phyloP scores from a whole-genome alignment of 2,113 vertebrate genomes.

The Triplophysa siluroides region DNA sequence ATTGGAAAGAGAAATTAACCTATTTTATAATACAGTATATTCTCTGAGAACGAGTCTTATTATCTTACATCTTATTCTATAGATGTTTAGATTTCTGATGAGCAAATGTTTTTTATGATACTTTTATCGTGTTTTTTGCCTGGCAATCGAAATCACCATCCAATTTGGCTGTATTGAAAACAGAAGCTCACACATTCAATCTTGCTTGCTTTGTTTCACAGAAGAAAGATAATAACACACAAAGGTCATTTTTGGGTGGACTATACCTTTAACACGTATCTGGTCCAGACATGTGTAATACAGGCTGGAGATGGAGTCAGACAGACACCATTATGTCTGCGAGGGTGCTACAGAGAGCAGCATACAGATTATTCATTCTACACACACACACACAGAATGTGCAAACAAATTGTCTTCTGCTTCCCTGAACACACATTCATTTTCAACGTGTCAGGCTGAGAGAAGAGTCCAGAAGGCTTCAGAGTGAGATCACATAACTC shows the following conservation, averaged over 20 bases:
- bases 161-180: not conserved
- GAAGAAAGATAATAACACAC: not conserved
- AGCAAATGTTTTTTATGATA: too few relatives aligned
- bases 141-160: too few relatives aligned
- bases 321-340: slow-evolving; percentile 22
- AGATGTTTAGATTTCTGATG: too few relatives aligned
- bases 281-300: not conserved
- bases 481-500: not conserved
- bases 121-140: too few relatives aligned
- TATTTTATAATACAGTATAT: too few relatives aligned
- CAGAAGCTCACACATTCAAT: not conserved
- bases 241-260: not conserved
- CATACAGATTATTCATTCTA: slow-evolving; percentile 3
- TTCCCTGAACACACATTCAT: slow-evolving; percentile 1
- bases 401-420: slow-evolving; percentile 9
- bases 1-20: too few relatives aligned
- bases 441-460: slow-evolving; percentile 12
- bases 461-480: not conserved
- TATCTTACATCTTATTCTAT: too few relatives aligned
- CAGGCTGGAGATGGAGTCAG: slow-evolving; percentile 2
- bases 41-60: too few relatives aligned
- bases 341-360: not conserved
- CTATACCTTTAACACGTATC: not conserved
- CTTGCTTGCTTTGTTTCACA: not conserved
- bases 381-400: slow-evolving; percentile 20